Evolutionary conservation across 2,113 vertebrate genomes (phyloP).

Genomic region (Ophthalmolycus amberensis): DNA sequence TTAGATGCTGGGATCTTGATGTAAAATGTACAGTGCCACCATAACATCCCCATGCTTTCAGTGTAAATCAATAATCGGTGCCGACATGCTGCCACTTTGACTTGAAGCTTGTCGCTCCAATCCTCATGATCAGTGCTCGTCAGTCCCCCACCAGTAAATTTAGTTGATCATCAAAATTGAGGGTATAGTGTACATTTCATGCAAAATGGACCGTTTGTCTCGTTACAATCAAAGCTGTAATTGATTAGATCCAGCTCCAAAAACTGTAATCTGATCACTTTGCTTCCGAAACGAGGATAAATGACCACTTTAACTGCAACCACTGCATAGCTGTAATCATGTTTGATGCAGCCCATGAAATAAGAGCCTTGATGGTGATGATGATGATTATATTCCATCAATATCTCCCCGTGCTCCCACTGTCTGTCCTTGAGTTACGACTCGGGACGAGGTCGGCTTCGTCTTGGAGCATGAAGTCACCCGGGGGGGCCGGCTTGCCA

Average conservation of each 20-base stretch:
- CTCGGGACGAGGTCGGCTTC: conserved; percentile 35
- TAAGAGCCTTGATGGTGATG: neutral
- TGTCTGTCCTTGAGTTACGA: conserved; percentile 41
- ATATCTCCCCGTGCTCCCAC: neutral
- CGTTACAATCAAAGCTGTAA: conserved; percentile 11
- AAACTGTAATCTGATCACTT: conserved; percentile 3
- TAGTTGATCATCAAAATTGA: conserved; percentile 10
- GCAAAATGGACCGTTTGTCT: conserved; percentile 24
- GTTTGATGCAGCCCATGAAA: conserved; percentile 25
- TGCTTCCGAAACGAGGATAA: conserved; percentile 2
- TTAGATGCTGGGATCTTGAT: conserved; percentile 13
- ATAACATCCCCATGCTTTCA: neutral
- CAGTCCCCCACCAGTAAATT: neutral
- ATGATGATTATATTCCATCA: conserved; percentile 4
- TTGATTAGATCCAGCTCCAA: conserved; percentile 10
- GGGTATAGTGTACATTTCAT: conserved; percentile 14
- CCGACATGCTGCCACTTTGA: conserved; percentile 4
- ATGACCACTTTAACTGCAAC: neutral
- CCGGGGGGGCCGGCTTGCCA: conserved; percentile 55
- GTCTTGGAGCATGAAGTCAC: conserved; percentile 41
- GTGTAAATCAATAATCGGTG: conserved; percentile 19
- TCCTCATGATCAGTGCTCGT: conserved; percentile 24
- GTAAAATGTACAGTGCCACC: neutral
- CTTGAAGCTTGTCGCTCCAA: conserved; percentile 6
- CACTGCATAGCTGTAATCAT: conserved; percentile 4